These are phyloP conservation scores for Gadus macrocephalus DNA, from an alignment of 2,113 vertebrate species.

Conservation along the genomic window DNA sequence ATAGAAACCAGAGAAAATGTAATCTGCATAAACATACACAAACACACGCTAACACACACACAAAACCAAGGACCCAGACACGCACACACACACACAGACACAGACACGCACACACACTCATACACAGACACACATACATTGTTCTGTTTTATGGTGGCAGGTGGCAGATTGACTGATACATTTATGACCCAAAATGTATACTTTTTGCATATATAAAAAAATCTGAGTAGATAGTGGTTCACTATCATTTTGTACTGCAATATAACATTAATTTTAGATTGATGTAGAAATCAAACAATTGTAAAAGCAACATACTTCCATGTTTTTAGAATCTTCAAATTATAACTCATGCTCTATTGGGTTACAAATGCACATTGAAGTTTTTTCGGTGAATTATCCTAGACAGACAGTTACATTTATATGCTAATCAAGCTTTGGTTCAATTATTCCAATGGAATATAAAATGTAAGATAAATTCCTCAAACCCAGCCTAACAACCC, in stretches of 20 bases:
- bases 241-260: not conserved
- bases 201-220: not conserved
- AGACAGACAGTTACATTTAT: too few relatives aligned
- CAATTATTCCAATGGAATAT: too few relatives aligned
- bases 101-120: not conserved
- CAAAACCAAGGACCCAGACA: not conserved
- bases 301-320: not conserved
- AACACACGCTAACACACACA: not conserved
- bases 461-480: too few relatives aligned
- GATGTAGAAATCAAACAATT: not conserved
- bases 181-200: not conserved
- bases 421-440: too few relatives aligned
- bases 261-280: not conserved
- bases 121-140: not conserved
- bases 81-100: not conserved
- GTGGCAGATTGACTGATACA: slow-evolving; percentile 23
- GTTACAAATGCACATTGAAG: too few relatives aligned
- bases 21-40: slow-evolving; percentile 12
- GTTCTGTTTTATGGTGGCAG: not conserved
- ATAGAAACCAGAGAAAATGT: slow-evolving; percentile 1
- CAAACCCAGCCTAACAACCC: too few relatives aligned
- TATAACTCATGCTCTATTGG: too few relatives aligned
- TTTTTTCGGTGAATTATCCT: too few relatives aligned
- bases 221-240: not conserved
- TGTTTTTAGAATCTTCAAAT: too few relatives aligned